Percentiles rank a stretch among this genome's conserved stretches.
Evolutionary conservation across 2,888 invertebrate genomes (phyloP).

Genomic region (Patella ulyssiponensis): DNA sequence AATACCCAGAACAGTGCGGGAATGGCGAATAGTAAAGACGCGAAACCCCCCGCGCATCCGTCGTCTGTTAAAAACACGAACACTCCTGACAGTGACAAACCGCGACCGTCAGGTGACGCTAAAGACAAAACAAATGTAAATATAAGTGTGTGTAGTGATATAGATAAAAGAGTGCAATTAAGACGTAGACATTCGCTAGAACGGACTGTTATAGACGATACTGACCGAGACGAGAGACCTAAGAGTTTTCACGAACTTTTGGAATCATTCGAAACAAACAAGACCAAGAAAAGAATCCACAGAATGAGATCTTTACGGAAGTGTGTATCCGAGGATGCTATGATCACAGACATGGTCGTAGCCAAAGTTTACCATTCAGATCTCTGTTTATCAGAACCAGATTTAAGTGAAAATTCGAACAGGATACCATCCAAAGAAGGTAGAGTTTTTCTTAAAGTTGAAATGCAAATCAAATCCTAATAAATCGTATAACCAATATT

Average conservation of each 20-base stretch:
- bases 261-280: conserved; percentile 55
- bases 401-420: conserved; percentile 22
- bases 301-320: conserved; percentile 49
- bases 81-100: not conserved
- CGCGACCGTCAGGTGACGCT: not conserved
- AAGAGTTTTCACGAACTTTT: conserved; percentile 64
- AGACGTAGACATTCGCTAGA: not conserved
- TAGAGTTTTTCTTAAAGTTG: conserved; percentile 26
- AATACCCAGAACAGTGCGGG: not conserved
- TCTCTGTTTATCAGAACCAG: conserved; percentile 40
- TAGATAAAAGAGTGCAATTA: not conserved
- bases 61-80: too few species aligned
- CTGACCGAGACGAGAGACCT: conserved; percentile 48
- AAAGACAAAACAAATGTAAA: conserved; percentile 7
- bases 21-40: not conserved
- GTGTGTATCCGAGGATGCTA: conserved; percentile 56
- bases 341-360: conserved; percentile 46
- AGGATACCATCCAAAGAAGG: conserved; percentile 17
- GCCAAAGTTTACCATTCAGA: conserved; percentile 53
- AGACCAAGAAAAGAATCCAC: conserved; percentile 35
- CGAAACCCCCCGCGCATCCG: conserved; percentile 1
- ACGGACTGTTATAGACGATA: not conserved
- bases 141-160: not conserved
- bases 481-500: not conserved
- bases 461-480: conserved; percentile 27